Evolutionary conservation across 2,113 vertebrate genomes (phyloP), one percentile per base, ranked within the genome.

Genomic region (Ascaphus truei): DNA sequence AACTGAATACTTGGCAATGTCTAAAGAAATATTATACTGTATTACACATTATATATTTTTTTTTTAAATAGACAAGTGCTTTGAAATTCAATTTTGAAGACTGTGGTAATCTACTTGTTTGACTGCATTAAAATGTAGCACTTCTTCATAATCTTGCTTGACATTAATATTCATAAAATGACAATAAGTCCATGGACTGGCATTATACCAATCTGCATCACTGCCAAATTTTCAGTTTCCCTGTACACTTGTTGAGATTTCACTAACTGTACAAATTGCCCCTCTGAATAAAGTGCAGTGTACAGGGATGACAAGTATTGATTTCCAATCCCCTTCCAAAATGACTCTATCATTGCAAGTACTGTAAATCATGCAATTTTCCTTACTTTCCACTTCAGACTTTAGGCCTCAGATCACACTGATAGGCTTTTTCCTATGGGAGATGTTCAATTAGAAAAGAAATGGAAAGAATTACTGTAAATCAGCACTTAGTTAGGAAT

Each of bases 321-420:
- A 91, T 88, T 91, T 88, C 79, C 81, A 82, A 81, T 85, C 83
- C 80, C 68, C 67, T 73, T 78, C 72, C 74, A 71, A 85, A 86
- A 88, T 73, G 77, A 77, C 80, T 88, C 75, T 80, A 78, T 89
- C 83, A 79, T 81, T 73, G 26, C 68, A 68, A n/a, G n/a, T n/a
- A n/a, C n/a, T 81, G 63, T 72, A 72, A 76, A 39, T 79, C 73
- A 76, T 67, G 78, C 80, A 80, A 85, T 87, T 85, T 83, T 73
- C 76, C 80, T 85, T 80, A 66, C 52, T 82, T 88, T 79, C 75
- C 62, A 76, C 78, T 86, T 79, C 76, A 69, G 73, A 62, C 73
- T 76, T 41, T 51, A 47, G 68, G 77, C 72, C 73, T 83, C 73
- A 76, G 74, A 86, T 79, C 81, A 63, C 75, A 73, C 5, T 78